Evolutionary conservation across 2,113 vertebrate species (phyloP), one percentile per base, ranked within the genome.

Genomic region (Penelope pileata): DNA sequence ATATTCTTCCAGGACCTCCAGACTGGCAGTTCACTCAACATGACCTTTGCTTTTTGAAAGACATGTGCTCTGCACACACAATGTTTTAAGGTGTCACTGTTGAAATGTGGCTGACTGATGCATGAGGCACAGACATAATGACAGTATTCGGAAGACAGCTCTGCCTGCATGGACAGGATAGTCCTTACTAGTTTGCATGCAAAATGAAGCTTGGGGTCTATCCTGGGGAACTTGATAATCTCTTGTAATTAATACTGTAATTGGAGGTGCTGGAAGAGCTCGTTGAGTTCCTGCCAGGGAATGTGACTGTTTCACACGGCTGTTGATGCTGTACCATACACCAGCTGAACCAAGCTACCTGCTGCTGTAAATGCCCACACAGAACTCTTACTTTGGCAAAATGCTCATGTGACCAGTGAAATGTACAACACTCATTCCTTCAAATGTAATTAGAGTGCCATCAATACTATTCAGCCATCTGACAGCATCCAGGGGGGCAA

Each of bases 211-310:
- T 83, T 63, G 29, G 67, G 36, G 72, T 82, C 79, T 87, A 53
- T 91, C 85, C 23, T 91, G 75, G 82, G 64, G 38, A 87, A 70
- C 29, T 16, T 56, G 76, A 95, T 73, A 91, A 85, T 88, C 85
- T 88, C 79, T 80, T 86, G 90, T 88, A 93, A 95, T 93, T 93
- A 96, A 84, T 94, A 80, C 51, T 85, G 58, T 91, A 88, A 83
- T 58, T 95, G 87, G 82, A 93, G 63, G 64, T 94, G 82, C 72
- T 90, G 85, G 82, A 92, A 95, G 73, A 70, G 62, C 43, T 94
- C 36, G 66, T 91, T 84, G 89, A 89, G 73, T 38, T 76, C 51
- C 87, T 95, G 82, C 89, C 94, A 97, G 82, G 63, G 69, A 96
- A 89, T 56, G 60, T 5, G 60, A 91, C 10, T 82, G 70, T 60